These are phyloP conservation scores for Nebria salina DNA, from an alignment of 2,888 invertebrate species.

Conservation along the genomic window DNA sequence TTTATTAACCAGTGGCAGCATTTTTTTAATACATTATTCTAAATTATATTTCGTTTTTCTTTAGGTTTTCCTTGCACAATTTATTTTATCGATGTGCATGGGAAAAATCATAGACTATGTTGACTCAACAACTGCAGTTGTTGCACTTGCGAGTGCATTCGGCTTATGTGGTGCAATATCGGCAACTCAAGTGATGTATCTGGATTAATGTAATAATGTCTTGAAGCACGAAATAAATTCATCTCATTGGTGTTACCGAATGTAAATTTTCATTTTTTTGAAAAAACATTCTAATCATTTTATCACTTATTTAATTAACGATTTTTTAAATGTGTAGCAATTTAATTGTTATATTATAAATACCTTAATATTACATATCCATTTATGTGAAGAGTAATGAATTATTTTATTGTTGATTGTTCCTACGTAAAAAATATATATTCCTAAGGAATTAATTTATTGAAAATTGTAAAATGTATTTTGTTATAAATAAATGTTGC, in stretches of 20 bases:
- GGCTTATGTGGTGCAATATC: slow-evolving; percentile 86
- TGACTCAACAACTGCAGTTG: slow-evolving; percentile 89
- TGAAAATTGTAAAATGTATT: neutral
- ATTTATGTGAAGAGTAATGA: neutral
- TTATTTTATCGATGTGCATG: slow-evolving; percentile 86
- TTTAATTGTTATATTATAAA: neutral
- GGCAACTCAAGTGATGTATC: slow-evolving; percentile 89
- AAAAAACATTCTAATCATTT: no score
- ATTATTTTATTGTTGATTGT: neutral
- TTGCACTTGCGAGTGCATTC: slow-evolving; percentile 83
- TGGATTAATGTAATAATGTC: slow-evolving; percentile 66
- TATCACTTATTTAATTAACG: no score
- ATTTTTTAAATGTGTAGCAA: no score
- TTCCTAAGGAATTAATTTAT: neutral
- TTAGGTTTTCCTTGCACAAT: slow-evolving; percentile 84
- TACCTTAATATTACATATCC: neutral
- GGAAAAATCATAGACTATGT: slow-evolving; percentile 82
- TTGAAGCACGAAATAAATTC: neutral
- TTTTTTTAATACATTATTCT: neutral
- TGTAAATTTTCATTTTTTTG: neutral
- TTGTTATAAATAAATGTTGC: neutral
- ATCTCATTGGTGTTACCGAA: neutral
- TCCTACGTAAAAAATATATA: neutral
- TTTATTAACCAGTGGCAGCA: neutral
- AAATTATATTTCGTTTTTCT: neutral